Base-by-base conservation (phyloP, 2,797 vertebrate species). In the Liasis olivaceus region DNA sequence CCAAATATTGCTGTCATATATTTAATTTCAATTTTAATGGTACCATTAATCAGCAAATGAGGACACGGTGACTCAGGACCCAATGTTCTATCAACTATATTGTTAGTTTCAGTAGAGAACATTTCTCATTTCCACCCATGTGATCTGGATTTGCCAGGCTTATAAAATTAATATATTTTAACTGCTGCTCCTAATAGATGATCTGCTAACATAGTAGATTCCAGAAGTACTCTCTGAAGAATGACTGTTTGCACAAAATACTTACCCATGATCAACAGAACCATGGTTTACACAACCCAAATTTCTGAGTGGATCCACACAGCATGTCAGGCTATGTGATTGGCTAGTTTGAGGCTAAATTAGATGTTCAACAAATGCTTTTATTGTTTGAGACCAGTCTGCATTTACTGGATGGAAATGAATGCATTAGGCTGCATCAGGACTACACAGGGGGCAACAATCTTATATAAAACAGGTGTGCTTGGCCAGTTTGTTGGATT, bases 21-120 rank as follows among this genome's bases (percentile, higher is more conserved):
- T 81, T 92, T 87, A 89, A 42, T 89, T 94, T 95, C 85, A 66
- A 63, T 94, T 89, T 5, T 84, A 92, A 59, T 2, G 9, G 92
- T 90, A 77, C 89, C 36, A 60, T 97, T 96, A 95, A 95, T 97
- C 96, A 96, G 85, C 92, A 88, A 94, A 77, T 88, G 90, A 95
- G 91, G 63, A 93, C 93, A 69, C 47, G 28, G 77, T 51, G 20
- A 90, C 92, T 93, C 11, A 17, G 93, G 94, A 86, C 12, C 0
- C 93, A 20, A 0, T 89, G 95, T 96, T 95, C 93, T 93, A 89
- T 0, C 88, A 93, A n/a, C 88, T 93, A 92, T 88, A 42, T 93
- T 54, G 84, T 92, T 85, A 88, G 72, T 24, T 89, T 88, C 62
- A 94, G 91, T 89, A 89, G 66, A 84, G 84, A 89, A 77, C 89